Evolutionary conservation across 2,113 vertebrate genomes (phyloP).

Genomic region (Carassius gibelio): DNA sequence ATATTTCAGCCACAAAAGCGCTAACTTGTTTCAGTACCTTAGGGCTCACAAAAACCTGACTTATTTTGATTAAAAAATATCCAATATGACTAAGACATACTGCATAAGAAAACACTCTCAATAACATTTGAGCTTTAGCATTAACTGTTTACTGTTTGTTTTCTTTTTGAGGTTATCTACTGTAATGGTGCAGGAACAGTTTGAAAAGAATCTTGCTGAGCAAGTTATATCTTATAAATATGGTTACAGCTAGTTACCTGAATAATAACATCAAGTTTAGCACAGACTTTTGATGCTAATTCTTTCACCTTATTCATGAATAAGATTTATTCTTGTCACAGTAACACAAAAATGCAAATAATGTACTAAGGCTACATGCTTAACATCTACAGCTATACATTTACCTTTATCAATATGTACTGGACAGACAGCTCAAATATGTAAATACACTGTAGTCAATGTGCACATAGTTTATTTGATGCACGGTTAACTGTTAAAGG

Average conservation of each 20-base stretch:
- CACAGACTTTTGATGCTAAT: background rate
- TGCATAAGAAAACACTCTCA: background rate
- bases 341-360: background rate
- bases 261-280: background rate
- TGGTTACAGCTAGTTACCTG: background rate
- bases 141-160: background rate
- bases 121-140: background rate
- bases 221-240: background rate
- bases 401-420: background rate
- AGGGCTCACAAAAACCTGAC: background rate
- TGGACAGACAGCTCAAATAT: background rate
- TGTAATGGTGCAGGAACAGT: background rate
- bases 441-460: background rate
- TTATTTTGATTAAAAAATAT: background rate
- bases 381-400: background rate
- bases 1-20: background rate
- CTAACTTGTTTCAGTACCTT: background rate
- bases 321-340: background rate
- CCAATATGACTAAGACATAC: background rate
- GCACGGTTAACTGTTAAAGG: background rate
- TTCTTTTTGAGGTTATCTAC: background rate
- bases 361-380: background rate
- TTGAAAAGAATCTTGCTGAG: background rate
- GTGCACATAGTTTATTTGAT: background rate
- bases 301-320: background rate